phyloP scores from a whole-genome alignment of 2,888 invertebrate genomes.

The Melitaea athalia region DNA sequence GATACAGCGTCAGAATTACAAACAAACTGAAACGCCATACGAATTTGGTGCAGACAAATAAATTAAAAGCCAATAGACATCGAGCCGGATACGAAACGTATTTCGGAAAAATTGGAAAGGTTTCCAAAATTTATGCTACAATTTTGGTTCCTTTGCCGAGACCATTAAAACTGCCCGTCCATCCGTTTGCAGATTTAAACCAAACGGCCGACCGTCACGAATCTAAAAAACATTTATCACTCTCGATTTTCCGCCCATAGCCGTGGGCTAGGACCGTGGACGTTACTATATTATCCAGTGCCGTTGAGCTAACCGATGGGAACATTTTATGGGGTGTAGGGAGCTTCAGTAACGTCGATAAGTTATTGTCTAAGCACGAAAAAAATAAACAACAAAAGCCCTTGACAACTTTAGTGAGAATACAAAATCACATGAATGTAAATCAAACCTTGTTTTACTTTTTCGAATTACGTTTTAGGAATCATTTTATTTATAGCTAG shows the following conservation, averaged over 20 bases:
- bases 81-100: constrained; percentile 50
- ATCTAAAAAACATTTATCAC: constrained; percentile 71
- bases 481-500: neutral
- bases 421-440: neutral
- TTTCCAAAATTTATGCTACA: constrained; percentile 64
- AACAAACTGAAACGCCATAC: constrained; percentile 45
- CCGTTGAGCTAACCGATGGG: constrained; percentile 9
- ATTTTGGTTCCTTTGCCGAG: constrained; percentile 64
- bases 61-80: constrained; percentile 67
- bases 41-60: constrained; percentile 62
- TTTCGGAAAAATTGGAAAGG: constrained; percentile 64
- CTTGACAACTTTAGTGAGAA: neutral
- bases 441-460: neutral
- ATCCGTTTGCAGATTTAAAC: constrained; percentile 71
- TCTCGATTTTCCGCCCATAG: constrained; percentile 58
- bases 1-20: constrained; percentile 44
- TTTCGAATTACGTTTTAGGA: neutral
- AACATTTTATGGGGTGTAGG: constrained; percentile 41
- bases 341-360: constrained; percentile 41
- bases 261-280: constrained; percentile 15
- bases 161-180: constrained; percentile 74
- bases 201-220: constrained; percentile 65
- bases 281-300: constrained; percentile 11
- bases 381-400: constrained; percentile 7
- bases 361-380: constrained; percentile 13